A percentile compares a stretch with the other conserved stretches of the same genome.
phyloP scores from a whole-genome alignment of 2,113 vertebrate genomes.

The Scortum barcoo region DNA sequence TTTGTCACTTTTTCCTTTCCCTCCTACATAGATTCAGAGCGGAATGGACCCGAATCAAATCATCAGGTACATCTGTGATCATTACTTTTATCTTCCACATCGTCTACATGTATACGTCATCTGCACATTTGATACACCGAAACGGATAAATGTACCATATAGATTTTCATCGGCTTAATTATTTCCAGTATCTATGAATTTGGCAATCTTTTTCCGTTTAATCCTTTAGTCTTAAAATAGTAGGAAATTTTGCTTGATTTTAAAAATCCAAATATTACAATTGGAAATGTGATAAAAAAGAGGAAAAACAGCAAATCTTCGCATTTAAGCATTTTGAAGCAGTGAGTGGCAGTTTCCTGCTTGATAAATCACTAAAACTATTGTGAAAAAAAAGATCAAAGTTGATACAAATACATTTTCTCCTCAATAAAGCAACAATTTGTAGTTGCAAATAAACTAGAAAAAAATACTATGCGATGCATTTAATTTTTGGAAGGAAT shows the following conservation, averaged over 20 bases:
- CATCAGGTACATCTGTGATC: slow-evolving; percentile 85
- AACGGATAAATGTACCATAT: background rate
- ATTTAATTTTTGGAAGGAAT: slow-evolving; percentile 1
- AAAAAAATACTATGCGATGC: background rate
- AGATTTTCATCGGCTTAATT: background rate
- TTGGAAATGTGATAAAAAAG: too few relatives aligned
- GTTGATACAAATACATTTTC: background rate
- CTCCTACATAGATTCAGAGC: slow-evolving; percentile 87
- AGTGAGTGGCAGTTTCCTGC: background rate
- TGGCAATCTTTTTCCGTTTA: background rate
- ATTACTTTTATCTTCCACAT: slow-evolving; percentile 9
- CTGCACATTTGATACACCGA: background rate
- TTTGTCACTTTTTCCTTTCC: slow-evolving; percentile 75
- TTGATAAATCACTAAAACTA: background rate
- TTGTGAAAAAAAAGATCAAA: background rate
- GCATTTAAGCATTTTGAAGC: background rate
- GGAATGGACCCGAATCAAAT: slow-evolving; percentile 91
- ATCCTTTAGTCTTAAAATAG: background rate
- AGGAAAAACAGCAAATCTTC: background rate
- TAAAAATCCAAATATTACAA: background rate
- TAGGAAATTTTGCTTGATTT: background rate
- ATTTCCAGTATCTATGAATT: background rate
- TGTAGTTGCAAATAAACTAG: background rate
- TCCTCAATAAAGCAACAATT: background rate
- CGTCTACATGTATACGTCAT: too few relatives aligned